Evolutionary conservation across 2,113 vertebrate species (phyloP).

Genomic region (Numida meleagris): DNA sequence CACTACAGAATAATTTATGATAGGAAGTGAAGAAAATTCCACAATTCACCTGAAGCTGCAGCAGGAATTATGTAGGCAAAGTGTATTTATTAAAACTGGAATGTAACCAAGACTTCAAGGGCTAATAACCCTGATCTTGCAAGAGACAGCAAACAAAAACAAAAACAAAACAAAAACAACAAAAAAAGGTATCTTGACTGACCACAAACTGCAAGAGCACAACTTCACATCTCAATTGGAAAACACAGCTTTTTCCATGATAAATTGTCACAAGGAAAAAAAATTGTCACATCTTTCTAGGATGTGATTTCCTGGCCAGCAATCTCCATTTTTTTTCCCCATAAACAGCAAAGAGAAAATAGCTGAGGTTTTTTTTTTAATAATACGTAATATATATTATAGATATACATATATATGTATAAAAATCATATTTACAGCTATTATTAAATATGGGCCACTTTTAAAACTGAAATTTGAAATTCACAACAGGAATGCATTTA

Average conservation of each 20-base stretch:
- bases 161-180: too few relatives aligned
- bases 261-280: conserved; percentile 52
- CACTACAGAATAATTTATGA: conserved; percentile 43
- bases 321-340: conserved; percentile 29
- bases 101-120: conserved; percentile 54
- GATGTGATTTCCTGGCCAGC: conserved; percentile 37
- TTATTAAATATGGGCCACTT: neutral
- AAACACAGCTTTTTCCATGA: neutral
- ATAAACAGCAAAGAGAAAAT: conserved; percentile 11
- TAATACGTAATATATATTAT: neutral
- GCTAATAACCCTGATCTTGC: conserved; percentile 61
- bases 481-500: neutral
- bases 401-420: rapidly evolving
- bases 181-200: conserved; percentile 45
- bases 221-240: conserved; percentile 55
- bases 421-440: neutral
- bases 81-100: conserved; percentile 63
- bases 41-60: conserved; percentile 61
- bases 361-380: neutral
- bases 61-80: conserved; percentile 50
- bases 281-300: conserved; percentile 50
- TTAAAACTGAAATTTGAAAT: neutral
- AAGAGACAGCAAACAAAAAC: conserved; percentile 44
- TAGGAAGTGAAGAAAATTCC: conserved; percentile 60
- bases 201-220: conserved; percentile 42